A percentile compares a stretch with the other conserved stretches of the same genome.
Evolutionary conservation across 1,140 invertebrate species (phyloP).

Genomic region (Trichonephila inaurata): DNA sequence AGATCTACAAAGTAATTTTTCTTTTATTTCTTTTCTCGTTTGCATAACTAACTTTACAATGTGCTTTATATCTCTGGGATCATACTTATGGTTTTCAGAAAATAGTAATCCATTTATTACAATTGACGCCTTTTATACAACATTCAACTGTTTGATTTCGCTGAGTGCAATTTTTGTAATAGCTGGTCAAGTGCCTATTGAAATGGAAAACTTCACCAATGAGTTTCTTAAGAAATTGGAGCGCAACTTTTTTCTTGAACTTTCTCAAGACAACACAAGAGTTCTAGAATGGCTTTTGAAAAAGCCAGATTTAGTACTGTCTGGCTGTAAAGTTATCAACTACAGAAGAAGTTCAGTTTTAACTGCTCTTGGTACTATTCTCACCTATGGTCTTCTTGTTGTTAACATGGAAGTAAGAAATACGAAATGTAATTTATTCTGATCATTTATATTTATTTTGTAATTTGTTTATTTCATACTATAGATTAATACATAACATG

Average conservation of each 20-base stretch:
- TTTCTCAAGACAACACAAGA: background rate
- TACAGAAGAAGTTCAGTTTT: slow-evolving; percentile 12
- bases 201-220: background rate
- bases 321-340: background rate
- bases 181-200: slow-evolving; percentile 16
- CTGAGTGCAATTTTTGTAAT: background rate
- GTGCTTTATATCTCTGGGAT: background rate
- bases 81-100: background rate
- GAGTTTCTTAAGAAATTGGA: background rate
- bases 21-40: background rate
- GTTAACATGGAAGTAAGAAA: background rate
- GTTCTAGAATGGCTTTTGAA: background rate
- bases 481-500: too few relatives aligned
- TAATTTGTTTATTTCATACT: too few relatives aligned
- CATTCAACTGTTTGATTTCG: background rate
- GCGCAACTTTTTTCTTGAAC: background rate
- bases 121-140: background rate
- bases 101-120: background rate
- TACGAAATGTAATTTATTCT: background rate
- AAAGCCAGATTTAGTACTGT: background rate
- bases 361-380: background rate
- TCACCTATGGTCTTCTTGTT: slow-evolving; percentile 17
- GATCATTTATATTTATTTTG: too few relatives aligned
- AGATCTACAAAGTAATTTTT: background rate
- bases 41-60: background rate